phyloP scores from a whole-genome alignment of 1,140 invertebrate genomes.

The Danaus plexippus region DNA sequence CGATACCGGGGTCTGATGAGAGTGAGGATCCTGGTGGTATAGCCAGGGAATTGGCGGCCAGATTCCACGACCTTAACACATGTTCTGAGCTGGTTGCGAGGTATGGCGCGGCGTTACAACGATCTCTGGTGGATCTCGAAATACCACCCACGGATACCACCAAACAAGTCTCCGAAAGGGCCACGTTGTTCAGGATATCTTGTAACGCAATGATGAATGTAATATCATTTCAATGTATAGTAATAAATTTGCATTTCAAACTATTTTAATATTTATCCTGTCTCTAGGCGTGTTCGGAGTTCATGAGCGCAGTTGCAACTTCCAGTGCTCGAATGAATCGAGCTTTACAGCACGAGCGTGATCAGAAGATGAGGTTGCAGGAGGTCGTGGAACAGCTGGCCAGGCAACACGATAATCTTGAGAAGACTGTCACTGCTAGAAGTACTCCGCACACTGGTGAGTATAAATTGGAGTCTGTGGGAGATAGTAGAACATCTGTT shows the following conservation, averaged over 20 bases:
- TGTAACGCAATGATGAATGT: conserved; percentile 97
- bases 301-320: conserved; percentile 87
- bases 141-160: conserved; percentile 67
- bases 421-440: conserved; percentile 62
- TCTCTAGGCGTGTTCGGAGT: conserved; percentile 89
- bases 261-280: too few relatives aligned
- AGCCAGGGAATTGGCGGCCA: conserved; percentile 72
- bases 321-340: conserved; percentile 93
- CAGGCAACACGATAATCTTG: conserved; percentile 92
- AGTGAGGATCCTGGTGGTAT: conserved; percentile 74
- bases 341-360: conserved; percentile 93
- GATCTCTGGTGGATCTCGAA: conserved; percentile 89
- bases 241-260: too few relatives aligned
- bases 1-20: conserved; percentile 39
- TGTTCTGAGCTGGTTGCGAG: conserved; percentile 93
- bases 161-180: conserved; percentile 88
- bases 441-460: conserved; percentile 55
- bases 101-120: conserved; percentile 87
- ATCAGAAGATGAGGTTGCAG: conserved; percentile 93
- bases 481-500: too few relatives aligned
- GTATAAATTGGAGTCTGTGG: background rate
- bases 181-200: conserved; percentile 93
- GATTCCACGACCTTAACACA: conserved; percentile 89
- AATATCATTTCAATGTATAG: conserved; percentile 31
- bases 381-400: conserved; percentile 98